Evolutionary conservation across 2,888 invertebrate genomes (phyloP), one percentile per base, ranked within the genome.

Genomic region (Mesopsocus fuscifrons): DNA sequence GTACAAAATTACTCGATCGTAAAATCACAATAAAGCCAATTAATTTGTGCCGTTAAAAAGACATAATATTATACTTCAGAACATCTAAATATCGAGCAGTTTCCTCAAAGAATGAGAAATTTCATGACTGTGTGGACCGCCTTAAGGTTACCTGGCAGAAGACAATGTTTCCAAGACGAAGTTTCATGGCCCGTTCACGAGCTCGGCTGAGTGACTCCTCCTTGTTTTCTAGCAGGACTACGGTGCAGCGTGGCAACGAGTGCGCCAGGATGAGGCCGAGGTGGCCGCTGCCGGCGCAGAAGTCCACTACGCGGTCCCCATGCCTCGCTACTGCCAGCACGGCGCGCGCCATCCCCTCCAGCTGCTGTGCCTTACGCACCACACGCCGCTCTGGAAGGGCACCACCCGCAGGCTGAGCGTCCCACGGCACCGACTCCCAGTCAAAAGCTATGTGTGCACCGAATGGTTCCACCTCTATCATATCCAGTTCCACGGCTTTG

Each of bases 261-360:
- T 77, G 66, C 0, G 91, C 92, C 18, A 92, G 56, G 3, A 91
- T 59, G 47, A 94, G 80, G 1, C 92, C 94, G 45, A 94, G 65
- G 61, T 94, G 92, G 0, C 94, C 94, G 52, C 88, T 82, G 2
- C 94, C 94, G 53, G 88, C 82, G 58, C 94, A 94, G 61, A 94
- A 94, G 59, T 95, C 94, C 1, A 94, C 83, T 51, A 94, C 82
- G 13, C 69, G 62, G 52, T 83, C 72, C 0, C 74, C 72, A 1
- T 67, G 58, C 51, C 66, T 66, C 0, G 81, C 79, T 46, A 51
- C 61, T 43, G 71, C 68, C n/a, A 78, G 57, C 0, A 82, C 78
- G 22, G 85, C 78, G 53, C 75, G 72, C 15, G 75, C 74, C 51
- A 94, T 64, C 58, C 83, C 91, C 59, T 88, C 81, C 31, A 94